Evolutionary conservation across 1,140 invertebrate species (phyloP).

Genomic region (Papilio glaucus): DNA sequence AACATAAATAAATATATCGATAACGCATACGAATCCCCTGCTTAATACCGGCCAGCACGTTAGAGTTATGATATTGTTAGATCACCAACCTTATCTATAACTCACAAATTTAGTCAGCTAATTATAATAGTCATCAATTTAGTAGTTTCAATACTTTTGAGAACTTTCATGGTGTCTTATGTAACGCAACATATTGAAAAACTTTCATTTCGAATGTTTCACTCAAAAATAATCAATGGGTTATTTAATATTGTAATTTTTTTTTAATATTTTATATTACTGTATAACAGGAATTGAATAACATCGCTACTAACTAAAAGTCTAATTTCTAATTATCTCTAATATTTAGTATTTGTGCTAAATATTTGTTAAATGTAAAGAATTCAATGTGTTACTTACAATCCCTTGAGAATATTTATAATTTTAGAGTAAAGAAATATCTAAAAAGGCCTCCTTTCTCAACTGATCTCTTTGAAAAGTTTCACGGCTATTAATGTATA

Average conservation of each 20-base stretch:
- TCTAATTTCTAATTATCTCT: too few species aligned
- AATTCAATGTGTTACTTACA: too few species aligned
- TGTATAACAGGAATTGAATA: too few species aligned
- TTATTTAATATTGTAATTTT: not conserved
- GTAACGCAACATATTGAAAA: not conserved
- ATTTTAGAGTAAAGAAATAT: too few species aligned
- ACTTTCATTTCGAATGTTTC: not conserved
- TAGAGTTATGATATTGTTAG: conserved; percentile 39
- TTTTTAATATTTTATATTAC: too few species aligned
- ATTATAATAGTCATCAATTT: conserved; percentile 34
- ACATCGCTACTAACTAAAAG: not conserved
- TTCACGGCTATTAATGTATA: not conserved
- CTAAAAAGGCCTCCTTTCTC: too few species aligned
- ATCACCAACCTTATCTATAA: conserved; percentile 37
- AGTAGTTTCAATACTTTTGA: conserved; percentile 12
- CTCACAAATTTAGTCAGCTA: conserved; percentile 30
- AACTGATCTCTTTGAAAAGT: not conserved
- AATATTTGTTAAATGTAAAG: too few species aligned
- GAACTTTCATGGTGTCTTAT: conserved; percentile 22
- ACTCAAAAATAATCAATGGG: not conserved
- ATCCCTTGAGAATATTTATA: too few species aligned
- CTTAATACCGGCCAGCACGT: conserved; percentile 45
- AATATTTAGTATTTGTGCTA: too few species aligned
- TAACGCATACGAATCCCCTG: conserved; percentile 58
- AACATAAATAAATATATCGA: conserved; percentile 53